A percentile compares a stretch with the other conserved stretches of the same genome.
Conservation (phyloP, 1,140 invertebrate genomes). For the Bombyx mandarina region DNA sequence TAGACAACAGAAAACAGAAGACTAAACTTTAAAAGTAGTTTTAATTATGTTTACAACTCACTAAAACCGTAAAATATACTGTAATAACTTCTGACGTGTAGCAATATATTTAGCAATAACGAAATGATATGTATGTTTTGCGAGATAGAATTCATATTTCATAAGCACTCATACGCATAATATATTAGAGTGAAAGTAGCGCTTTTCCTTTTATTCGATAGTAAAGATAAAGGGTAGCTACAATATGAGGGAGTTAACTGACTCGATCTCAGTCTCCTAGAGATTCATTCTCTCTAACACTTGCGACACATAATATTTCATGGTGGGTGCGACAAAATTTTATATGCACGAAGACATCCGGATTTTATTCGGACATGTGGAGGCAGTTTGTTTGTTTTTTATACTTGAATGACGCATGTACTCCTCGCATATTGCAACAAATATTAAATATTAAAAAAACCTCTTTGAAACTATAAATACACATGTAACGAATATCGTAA, state of each 20-base stretch:
- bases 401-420: constrained; percentile 6
- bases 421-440: background rate
- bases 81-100: constrained; percentile 35
- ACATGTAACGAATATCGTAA: background rate
- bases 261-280: constrained; percentile 32
- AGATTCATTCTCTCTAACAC: constrained; percentile 51
- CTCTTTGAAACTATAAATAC: background rate
- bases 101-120: constrained; percentile 58
- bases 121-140: constrained; percentile 57
- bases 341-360: constrained; percentile 40
- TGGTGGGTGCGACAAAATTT: constrained; percentile 31
- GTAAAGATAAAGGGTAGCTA: constrained; percentile 47
- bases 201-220: constrained; percentile 55
- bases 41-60: too few species aligned
- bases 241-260: constrained; percentile 36
- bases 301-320: constrained; percentile 50
- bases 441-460: too few species aligned
- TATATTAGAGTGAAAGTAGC: constrained; percentile 53
- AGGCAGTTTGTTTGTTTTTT: constrained; percentile 23
- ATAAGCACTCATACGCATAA: constrained; percentile 57
- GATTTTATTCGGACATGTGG: constrained; percentile 35
- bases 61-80: background rate
- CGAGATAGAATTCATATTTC: constrained; percentile 66
- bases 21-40: too few species aligned
- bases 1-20: too few species aligned